Evolutionary conservation across 1,140 invertebrate genomes (phyloP), one percentile per base, ranked within the genome.

Genomic region (Drosophila willistoni): DNA sequence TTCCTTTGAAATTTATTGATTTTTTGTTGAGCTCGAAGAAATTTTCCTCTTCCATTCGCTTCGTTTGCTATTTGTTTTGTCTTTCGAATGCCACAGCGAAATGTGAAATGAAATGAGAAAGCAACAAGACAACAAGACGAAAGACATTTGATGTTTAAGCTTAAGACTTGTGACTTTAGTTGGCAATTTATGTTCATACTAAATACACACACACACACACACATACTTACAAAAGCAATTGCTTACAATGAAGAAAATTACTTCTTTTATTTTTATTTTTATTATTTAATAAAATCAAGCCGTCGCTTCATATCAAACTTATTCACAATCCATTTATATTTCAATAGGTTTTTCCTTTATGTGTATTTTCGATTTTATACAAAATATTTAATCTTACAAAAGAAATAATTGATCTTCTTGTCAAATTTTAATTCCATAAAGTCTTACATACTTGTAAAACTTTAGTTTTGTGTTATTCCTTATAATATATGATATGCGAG

Each of bases 1-100:
- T 90, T 90, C 82, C 86, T 90, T 86, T 83, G 86, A 90, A 87
- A 90, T 83, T 90, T 90, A 90, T 90, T 84, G 86, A 87, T 87
- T 90, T 90, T 77, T 87, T 74, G 44, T 51, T 51, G 17, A 51
- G 44, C 44, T 22, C 7, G 3, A 51, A 59, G n/a, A 36, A 55
- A 55, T 42, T 44, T 36, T 54, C 56, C 65, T 47, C 72, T 76
- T 51, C 68, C 69, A 57, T 67, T 69, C 74, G 80, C 80, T 74
- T 74, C 64, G 57, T 71, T 73, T 67, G 69, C 57, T 79, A 73
- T 86, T 86, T 89, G 83, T 83, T 87, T 82, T 87, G 67, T 77
- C 66, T 87, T 73, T 68, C 54, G 73, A 70, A 78, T 79, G 60
- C 68, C 51, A 42, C 41, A n/a, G 29, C 36, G 17, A 68, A 72